A percentile compares a stretch with the other conserved stretches of the same genome.
phyloP scores from a whole-genome alignment of 1,140 invertebrate genomes.

The Drosophila insularis region DNA sequence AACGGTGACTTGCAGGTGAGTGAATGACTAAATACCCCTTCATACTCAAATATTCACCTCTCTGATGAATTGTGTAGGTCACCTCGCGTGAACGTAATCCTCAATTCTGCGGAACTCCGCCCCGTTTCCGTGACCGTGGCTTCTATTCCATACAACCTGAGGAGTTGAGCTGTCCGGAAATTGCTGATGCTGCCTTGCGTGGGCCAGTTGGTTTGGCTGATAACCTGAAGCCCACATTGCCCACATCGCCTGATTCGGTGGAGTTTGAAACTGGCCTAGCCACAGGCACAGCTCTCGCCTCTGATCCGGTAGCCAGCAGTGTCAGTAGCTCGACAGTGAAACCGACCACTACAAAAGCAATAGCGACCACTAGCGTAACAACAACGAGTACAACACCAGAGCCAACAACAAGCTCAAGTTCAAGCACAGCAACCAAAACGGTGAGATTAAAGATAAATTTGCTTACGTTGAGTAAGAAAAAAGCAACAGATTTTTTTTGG shows the following conservation, averaged over 20 bases:
- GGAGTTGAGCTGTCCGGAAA: conserved; percentile 85
- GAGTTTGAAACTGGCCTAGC: conserved; percentile 56
- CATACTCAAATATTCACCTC: conserved; percentile 16
- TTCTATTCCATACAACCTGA: conserved; percentile 94
- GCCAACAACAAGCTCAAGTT: conserved; percentile 49
- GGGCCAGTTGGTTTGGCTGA: conserved; percentile 84
- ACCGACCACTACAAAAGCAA: conserved; percentile 56
- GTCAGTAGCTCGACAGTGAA: conserved; percentile 71
- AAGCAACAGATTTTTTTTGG: neutral
- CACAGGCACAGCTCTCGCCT: conserved; percentile 68
- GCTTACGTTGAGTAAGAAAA: conserved; percentile 1
- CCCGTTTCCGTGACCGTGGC: conserved; percentile 88
- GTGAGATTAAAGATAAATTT: conserved; percentile 48
- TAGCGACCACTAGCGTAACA: conserved; percentile 58
- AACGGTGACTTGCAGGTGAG: conserved; percentile 92
- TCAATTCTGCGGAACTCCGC: conserved; percentile 94
- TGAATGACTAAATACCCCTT: conserved; percentile 7
- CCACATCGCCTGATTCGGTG: conserved; percentile 73
- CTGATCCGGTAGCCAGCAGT: conserved; percentile 70
- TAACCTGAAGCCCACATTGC: conserved; percentile 67
- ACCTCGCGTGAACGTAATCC: conserved; percentile 95
- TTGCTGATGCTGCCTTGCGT: conserved; percentile 73
- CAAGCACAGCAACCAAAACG: conserved; percentile 53
- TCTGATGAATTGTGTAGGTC: conserved; percentile 44
- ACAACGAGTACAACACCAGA: conserved; percentile 57